These are phyloP conservation scores for Cairina moschata DNA, from an alignment of 2,113 vertebrate species.

Conservation along the genomic window DNA sequence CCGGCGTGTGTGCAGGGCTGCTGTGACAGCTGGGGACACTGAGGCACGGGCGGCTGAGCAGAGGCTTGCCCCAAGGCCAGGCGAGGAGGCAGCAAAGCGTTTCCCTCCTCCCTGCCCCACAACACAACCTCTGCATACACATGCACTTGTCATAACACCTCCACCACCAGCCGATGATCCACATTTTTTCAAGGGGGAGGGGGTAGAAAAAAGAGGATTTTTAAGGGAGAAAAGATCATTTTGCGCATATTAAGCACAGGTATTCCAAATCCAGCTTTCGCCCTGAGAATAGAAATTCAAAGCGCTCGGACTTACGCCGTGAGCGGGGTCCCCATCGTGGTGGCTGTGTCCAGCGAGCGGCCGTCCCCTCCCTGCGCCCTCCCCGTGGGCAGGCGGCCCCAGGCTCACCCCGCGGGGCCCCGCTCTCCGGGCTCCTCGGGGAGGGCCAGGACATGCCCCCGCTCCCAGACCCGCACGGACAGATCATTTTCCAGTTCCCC, in stretches of 20 bases:
- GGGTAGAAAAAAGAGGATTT: too few relatives aligned
- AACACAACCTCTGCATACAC: background rate
- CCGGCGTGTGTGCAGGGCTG: too few relatives aligned
- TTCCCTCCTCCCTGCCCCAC: background rate
- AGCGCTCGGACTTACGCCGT: accelerated
- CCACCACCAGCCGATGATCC: background rate
- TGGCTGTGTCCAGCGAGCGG: accelerated
- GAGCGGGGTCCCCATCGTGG: accelerated
- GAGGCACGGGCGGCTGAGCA: background rate
- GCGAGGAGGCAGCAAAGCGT: background rate
- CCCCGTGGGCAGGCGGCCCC: background rate
- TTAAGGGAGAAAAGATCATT: background rate
- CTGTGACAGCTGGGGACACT: background rate
- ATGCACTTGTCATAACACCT: background rate
- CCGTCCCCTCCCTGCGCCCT: background rate
- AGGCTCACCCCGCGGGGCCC: background rate
- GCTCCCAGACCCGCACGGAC: too few relatives aligned
- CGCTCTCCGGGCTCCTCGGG: background rate
- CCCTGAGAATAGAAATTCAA: background rate
- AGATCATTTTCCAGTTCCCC: background rate
- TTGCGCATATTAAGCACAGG: background rate
- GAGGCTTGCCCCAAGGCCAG: background rate
- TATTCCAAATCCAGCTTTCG: background rate
- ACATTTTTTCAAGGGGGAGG: background rate
- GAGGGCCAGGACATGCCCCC: background rate